Evolutionary conservation across 2,113 vertebrate genomes (phyloP).

Genomic region (Prietella phreatophila): DNA sequence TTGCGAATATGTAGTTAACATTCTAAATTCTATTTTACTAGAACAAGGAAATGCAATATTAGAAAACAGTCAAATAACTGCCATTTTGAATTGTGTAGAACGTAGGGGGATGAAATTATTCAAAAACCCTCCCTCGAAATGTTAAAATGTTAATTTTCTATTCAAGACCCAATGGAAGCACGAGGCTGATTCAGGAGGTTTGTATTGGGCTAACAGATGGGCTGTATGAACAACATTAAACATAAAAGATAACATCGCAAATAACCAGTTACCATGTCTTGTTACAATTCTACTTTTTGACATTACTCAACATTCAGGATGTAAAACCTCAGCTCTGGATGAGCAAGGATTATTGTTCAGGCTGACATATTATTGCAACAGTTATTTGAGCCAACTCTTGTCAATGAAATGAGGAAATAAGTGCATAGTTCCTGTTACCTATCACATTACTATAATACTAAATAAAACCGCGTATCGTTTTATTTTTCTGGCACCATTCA

Average conservation of each 20-base stretch:
- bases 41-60: neutral
- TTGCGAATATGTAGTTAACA: neutral
- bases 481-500: constrained; percentile 8
- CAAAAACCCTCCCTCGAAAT: neutral
- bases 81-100: neutral
- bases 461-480: neutral
- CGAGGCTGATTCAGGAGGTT: neutral
- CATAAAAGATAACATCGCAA: neutral
- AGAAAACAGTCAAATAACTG: neutral
- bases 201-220: neutral
- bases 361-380: constrained; percentile 70
- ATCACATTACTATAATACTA: constrained; percentile 19
- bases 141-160: constrained; percentile 1
- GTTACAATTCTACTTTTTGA: neutral
- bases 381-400: constrained; percentile 50
- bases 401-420: constrained; percentile 57
- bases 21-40: neutral
- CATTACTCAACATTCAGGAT: constrained; percentile 36
- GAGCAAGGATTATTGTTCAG: constrained; percentile 29
- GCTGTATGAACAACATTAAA: constrained; percentile 6
- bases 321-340: constrained; percentile 29
- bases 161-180: constrained; percentile 12
- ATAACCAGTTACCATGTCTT: neutral
- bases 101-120: neutral
- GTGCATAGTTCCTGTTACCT: constrained; percentile 72